Percentiles rank a stretch among this genome's conserved stretches.
These are phyloP conservation scores for Leucania comma DNA, from an alignment of 2,888 invertebrate species.

Conservation along the genomic window DNA sequence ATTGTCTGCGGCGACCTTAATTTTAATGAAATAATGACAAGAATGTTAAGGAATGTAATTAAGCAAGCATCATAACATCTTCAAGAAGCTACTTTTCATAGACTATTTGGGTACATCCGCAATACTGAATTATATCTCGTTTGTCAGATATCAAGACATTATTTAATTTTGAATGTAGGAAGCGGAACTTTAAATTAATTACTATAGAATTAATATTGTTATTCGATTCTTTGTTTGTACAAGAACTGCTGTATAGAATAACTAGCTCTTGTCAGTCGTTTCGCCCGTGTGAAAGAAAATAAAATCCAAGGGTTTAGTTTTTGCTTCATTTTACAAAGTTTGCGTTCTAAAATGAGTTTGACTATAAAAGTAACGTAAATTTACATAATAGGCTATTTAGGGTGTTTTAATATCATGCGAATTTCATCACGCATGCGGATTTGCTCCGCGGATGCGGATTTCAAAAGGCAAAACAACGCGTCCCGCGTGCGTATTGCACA, in stretches of 20 bases:
- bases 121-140: conserved; percentile 12
- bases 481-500: no score
- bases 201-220: conserved; percentile 39
- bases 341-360: no score
- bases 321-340: no score
- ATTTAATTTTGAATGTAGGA: conserved; percentile 54
- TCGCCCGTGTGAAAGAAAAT: no score
- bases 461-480: no score
- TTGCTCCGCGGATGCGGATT: no score
- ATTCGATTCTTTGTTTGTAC: conserved; percentile 23
- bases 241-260: background rate
- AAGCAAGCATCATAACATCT: background rate
- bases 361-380: no score
- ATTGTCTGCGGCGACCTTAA: background rate
- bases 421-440: no score
- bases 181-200: conserved; percentile 48
- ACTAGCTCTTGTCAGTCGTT: no score
- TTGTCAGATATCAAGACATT: conserved; percentile 34
- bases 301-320: no score
- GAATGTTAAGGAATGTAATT: background rate
- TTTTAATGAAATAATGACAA: background rate
- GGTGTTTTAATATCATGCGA: no score
- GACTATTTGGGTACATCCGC: conserved; percentile 2
- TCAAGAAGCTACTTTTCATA: background rate
- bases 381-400: no score